Base-by-base conservation (phyloP, 2,888 invertebrate genomes). In the Cosmia trapezina region DNA sequence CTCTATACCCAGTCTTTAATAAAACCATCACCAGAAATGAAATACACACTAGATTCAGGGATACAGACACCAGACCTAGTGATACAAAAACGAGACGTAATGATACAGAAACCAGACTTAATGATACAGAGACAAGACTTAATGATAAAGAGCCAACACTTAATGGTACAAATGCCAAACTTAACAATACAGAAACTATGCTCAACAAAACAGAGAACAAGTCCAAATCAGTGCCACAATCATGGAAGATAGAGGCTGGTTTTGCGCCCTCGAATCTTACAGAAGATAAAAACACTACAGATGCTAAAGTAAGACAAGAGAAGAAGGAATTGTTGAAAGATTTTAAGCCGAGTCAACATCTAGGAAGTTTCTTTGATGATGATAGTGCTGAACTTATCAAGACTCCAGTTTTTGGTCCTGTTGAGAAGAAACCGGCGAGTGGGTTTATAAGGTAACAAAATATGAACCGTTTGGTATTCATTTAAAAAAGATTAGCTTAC, bases 341-440 rank as follows among this genome's bases (percentile, higher is more conserved):
- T 60, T 97, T 97, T 77, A 94, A 92, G 67, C 97, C 97, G 4
- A 97, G 97, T 86, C 96, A 94, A 14, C 96, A 95, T 83, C 80
- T 97, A 47, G 96, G 95, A 22, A 93, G 91, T 53, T 94, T 93
- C 79, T 94, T 94, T 79, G 97, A 96, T 82, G 92, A 94, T 76
- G 94, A 95, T 81, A 83, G 33, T n/a, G 82, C 87, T 51, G 80
- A 83, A 60, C 8, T 87, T 9, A 86, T 86, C 4, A 84, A 76
- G 54, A 76, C 63, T 8, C 86, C 86, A 6, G 70, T 70, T 4
- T 54, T 67, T 60, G 72, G 66, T 3, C 90, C 91, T 0, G 74
- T 89, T 28, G 65, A 77, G 9, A 90, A 89, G 72, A 91, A 89
- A 53, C 91, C 93, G 0, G 83, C 89, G 3, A 75, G 88, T 49